These are phyloP conservation scores for Agrenia bidenticulata DNA, from an alignment of 2,888 invertebrate species.

Conservation along the genomic window DNA sequence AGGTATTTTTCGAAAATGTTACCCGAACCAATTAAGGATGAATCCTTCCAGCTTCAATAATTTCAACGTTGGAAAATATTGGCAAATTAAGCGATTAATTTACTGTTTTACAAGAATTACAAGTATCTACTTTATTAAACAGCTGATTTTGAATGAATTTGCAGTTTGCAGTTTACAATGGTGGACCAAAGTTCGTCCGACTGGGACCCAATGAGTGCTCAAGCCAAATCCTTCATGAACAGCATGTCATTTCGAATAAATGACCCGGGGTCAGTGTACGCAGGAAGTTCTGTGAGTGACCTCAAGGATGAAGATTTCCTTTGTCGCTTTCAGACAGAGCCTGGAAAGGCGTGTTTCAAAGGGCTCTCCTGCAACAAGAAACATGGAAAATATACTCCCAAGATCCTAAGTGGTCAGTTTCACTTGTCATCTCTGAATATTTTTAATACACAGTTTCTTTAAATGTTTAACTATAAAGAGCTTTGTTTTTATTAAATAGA, in stretches of 20 bases:
- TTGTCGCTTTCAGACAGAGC: conserved; percentile 21
- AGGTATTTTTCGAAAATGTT: too few relatives aligned
- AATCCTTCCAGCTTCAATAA: too few relatives aligned
- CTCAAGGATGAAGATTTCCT: conserved; percentile 4
- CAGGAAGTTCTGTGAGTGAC: neutral
- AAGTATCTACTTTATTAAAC: too few relatives aligned
- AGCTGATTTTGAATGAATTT: too few relatives aligned
- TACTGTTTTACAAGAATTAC: too few relatives aligned
- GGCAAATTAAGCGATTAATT: too few relatives aligned
- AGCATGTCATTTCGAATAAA: conserved; percentile 8
- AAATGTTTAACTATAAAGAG: neutral
- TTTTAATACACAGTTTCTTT: conserved; percentile 11
- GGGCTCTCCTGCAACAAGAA: conserved; percentile 16
- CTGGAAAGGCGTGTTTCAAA: conserved; percentile 22
- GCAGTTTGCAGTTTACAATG: too few relatives aligned
- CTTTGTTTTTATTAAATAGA: conserved; percentile 20
- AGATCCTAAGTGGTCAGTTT: conserved; percentile 15
- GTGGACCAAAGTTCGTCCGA: too few relatives aligned
- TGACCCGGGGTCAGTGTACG: neutral
- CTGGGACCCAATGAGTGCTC: conserved; percentile 18
- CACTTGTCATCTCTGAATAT: neutral
- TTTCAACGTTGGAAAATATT: too few relatives aligned
- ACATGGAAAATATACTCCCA: conserved; percentile 17
- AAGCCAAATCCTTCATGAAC: conserved; percentile 9
- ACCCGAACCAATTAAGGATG: too few relatives aligned